phyloP scores from a whole-genome alignment of 2,797 vertebrate species.

The Huso huso region DNA sequence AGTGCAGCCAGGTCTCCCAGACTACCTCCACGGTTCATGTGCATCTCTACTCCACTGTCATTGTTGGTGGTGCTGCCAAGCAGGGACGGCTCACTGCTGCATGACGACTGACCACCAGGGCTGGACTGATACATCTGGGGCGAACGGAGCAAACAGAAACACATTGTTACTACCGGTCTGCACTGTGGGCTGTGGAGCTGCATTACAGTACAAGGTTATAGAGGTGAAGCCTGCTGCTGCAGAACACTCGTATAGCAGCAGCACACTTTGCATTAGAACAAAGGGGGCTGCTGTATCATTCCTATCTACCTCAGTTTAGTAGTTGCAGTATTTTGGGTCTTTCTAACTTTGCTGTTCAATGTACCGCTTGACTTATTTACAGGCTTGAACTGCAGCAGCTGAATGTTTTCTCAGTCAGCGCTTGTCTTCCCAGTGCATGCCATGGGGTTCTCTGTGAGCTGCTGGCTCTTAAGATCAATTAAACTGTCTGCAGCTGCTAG shows the following conservation, averaged over 20 bases:
- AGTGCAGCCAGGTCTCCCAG: constrained; percentile 65
- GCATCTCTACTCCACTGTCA: constrained; percentile 86
- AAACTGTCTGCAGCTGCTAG: background rate
- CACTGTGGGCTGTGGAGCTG: too few species aligned
- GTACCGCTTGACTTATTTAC: constrained; percentile 37
- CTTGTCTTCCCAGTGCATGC: background rate
- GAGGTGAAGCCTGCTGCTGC: background rate
- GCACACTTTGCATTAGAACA: too few species aligned
- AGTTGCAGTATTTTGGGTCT: too few species aligned
- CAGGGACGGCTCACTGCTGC: constrained; percentile 84
- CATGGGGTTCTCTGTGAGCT: background rate
- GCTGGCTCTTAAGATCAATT: background rate
- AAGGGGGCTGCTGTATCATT: too few species aligned
- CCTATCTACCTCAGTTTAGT: too few species aligned
- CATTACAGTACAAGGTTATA: too few species aligned
- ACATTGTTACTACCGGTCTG: too few species aligned
- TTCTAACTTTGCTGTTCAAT: too few species aligned
- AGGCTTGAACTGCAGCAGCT: background rate
- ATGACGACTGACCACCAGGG: constrained; percentile 86
- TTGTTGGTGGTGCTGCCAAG: constrained; percentile 83
- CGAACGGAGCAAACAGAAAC: background rate
- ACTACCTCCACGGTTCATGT: constrained; percentile 67
- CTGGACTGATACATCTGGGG: constrained; percentile 86
- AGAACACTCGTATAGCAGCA: too few species aligned
- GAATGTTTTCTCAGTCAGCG: background rate